Conservation (phyloP, 2,113 vertebrate genomes). For the Etia nguti region DNA sequence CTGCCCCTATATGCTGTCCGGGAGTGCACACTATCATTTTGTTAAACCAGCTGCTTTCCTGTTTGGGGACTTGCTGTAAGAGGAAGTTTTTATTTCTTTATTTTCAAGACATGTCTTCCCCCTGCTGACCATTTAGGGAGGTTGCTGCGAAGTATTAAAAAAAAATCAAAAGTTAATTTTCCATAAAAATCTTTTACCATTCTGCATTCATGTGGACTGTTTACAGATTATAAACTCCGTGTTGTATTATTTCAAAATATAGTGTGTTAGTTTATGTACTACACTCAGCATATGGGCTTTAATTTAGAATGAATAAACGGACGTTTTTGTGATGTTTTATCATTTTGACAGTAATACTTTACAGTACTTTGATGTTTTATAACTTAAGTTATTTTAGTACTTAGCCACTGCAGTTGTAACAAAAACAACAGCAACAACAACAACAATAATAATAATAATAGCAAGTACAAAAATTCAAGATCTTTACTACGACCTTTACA, state of each 20-base stretch:
- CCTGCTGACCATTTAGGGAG: constrained; percentile 4
- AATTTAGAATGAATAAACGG: not conserved
- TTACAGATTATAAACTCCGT: not conserved
- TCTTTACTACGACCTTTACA: not conserved
- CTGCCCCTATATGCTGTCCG: too few species aligned
- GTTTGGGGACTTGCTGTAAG: not conserved
- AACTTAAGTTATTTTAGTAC: not conserved
- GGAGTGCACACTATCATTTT: not conserved
- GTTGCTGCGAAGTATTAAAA: not conserved
- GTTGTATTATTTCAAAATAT: not conserved
- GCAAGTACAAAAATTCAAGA: not conserved
- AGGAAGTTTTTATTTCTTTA: not conserved
- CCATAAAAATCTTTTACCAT: not conserved
- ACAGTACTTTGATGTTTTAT: not conserved
- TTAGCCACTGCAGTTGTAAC: not conserved
- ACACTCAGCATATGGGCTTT: not conserved
- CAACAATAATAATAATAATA: not conserved
- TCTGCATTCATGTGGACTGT: not conserved
- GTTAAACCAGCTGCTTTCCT: not conserved
- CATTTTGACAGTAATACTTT: not conserved
- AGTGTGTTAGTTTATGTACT: not conserved
- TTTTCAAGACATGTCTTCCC: not conserved
- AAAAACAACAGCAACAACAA: accelerated
- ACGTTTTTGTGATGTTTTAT: not conserved
- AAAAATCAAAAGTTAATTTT: not conserved